phyloP scores from a whole-genome alignment of 2,797 vertebrate genomes.

The Gallinago stenura region DNA sequence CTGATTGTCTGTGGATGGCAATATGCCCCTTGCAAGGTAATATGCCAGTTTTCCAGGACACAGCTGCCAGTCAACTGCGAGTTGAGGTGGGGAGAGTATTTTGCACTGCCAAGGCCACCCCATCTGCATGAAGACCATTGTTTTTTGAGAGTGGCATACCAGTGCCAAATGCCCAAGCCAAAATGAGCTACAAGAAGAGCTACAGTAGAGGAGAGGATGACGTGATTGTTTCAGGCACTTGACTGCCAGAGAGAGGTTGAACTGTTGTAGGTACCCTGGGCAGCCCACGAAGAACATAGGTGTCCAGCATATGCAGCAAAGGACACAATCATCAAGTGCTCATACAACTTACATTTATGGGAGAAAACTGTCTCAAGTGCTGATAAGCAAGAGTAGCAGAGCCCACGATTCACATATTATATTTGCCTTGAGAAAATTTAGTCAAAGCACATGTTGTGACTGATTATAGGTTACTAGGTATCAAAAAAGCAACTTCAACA shows the following conservation, averaged over 20 bases:
- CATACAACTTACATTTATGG: neutral
- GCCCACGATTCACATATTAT: neutral
- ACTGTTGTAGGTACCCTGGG: neutral
- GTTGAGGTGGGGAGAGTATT: neutral
- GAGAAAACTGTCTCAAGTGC: neutral
- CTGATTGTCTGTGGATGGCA: conserved; percentile 38
- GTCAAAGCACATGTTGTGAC: neutral
- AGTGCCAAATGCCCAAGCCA: conserved; percentile 38
- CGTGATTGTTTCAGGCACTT: neutral
- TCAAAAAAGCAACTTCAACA: neutral
- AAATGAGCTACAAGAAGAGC: neutral
- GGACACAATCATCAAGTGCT: neutral
- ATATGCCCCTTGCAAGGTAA: conserved; percentile 20
- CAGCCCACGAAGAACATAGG: neutral
- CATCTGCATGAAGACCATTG: conserved; percentile 4
- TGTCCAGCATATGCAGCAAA: neutral
- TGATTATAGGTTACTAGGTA: neutral
- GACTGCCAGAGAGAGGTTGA: neutral
- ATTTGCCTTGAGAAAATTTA: neutral
- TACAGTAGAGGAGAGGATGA: neutral
- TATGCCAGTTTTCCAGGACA: conserved; percentile 59
- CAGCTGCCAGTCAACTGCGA: conserved; percentile 55
- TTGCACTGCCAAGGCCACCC: neutral
- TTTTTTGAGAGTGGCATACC: conserved; percentile 8
- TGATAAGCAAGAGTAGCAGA: neutral